Percentiles rank a stretch among this genome's conserved stretches.
Evolutionary conservation across 2,888 invertebrate genomes (phyloP).

Genomic region (Heliconius ethilla): DNA sequence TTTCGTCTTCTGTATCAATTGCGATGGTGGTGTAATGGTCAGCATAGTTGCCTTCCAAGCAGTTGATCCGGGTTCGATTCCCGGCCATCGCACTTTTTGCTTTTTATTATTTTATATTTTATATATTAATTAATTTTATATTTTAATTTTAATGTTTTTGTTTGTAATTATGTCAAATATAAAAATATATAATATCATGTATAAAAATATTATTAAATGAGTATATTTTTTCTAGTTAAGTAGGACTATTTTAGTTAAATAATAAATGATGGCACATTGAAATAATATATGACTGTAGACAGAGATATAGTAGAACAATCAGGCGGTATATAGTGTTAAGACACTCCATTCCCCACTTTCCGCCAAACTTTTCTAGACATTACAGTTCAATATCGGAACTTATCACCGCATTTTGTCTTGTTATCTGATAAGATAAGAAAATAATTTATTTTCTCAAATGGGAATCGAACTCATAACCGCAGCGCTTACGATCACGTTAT

Average conservation of each 20-base stretch:
- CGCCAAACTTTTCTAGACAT: neutral
- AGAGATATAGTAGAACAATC: no score
- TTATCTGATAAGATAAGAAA: neutral
- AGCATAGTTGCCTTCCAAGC: slow-evolving; percentile 84
- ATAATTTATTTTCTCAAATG: neutral
- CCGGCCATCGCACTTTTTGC: slow-evolving; percentile 79
- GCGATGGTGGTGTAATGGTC: slow-evolving; percentile 81
- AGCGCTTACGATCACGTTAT: neutral
- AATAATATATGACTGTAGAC: neutral
- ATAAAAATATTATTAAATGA: no score
- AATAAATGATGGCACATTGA: neutral
- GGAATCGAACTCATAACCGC: neutral
- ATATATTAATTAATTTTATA: no score
- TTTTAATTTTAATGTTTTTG: neutral
- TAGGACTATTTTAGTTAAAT: no score
- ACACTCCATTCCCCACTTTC: neutral
- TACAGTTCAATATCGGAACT: neutral
- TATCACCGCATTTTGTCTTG: neutral
- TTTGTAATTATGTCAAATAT: no score
- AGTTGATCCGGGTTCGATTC: slow-evolving; percentile 84
- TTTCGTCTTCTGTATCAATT: fast-evolving
- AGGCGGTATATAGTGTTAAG: no score
- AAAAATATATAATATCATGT: no score
- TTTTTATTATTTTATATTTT: slow-evolving; percentile 23
- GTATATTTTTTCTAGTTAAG: no score